Evolutionary conservation across 2,888 invertebrate genomes (phyloP).

Genomic region (Agriopis leucophaearia): DNA sequence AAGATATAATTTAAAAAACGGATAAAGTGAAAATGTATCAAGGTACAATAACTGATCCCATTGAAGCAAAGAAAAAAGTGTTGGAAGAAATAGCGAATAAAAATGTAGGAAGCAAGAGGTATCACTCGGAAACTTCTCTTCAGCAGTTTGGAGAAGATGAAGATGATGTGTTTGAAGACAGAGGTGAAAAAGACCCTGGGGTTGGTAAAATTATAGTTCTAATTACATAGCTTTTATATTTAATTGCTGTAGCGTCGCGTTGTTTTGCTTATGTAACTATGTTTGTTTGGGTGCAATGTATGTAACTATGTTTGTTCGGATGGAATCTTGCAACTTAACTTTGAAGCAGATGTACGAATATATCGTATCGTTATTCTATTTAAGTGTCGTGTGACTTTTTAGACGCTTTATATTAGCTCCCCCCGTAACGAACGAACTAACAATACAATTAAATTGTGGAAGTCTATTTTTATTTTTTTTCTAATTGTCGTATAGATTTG

Average conservation of each 20-base stretch:
- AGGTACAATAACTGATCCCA: conserved; percentile 57
- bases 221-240: not conserved
- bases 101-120: conserved; percentile 74
- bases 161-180: conserved; percentile 49
- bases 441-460: too few species aligned
- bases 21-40: conserved; percentile 23
- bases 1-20: conserved; percentile 8
- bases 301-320: too few species aligned
- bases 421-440: too few species aligned
- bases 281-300: too few species aligned
- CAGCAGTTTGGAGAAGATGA: conserved; percentile 71
- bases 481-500: too few species aligned
- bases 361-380: not conserved
- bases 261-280: not conserved
- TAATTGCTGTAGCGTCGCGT: not conserved
- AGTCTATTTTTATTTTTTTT: too few species aligned
- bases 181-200: conserved; percentile 63
- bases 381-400: not conserved
- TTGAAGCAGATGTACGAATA: too few species aligned
- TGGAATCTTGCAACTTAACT: too few species aligned
- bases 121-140: conserved; percentile 78
- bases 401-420: too few species aligned
- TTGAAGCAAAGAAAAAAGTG: conserved; percentile 57
- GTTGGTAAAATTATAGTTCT: conserved; percentile 55
- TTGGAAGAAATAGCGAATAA: conserved; percentile 70